Percentiles rank a stretch among this genome's conserved stretches.
Evolutionary conservation across 2,888 invertebrate genomes (phyloP).

Genomic region (Physocephala rufipes): DNA sequence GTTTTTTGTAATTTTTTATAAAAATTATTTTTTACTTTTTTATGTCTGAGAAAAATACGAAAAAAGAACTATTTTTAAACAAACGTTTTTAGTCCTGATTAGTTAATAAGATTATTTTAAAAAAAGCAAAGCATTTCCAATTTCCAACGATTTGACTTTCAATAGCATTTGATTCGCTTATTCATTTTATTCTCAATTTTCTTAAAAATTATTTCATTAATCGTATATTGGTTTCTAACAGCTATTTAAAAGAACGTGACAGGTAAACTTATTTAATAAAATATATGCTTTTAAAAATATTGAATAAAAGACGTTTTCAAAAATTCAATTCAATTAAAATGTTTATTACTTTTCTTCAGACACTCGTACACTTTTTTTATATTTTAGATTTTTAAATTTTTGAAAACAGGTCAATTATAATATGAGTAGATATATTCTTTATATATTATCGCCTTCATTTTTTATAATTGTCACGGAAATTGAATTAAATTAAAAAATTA

Average conservation of each 20-base stretch:
- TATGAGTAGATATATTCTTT: no score
- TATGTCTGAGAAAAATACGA: constrained; percentile 43
- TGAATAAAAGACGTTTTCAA: no score
- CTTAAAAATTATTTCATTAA: constrained; percentile 25
- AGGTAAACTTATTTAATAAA: constrained; percentile 40
- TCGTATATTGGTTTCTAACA: constrained; percentile 26
- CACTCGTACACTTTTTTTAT: no score
- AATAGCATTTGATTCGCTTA: neutral
- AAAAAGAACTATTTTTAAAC: constrained; percentile 37
- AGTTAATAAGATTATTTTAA: constrained; percentile 50
- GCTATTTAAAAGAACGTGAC: constrained; percentile 37
- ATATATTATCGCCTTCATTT: no score
- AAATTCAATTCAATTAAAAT: no score
- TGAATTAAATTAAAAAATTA: no score
- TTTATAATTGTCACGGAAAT: no score
- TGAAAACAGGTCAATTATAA: no score
- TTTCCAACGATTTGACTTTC: constrained; percentile 5
- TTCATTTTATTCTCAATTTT: constrained; percentile 21
- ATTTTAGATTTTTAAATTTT: no score
- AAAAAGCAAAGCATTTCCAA: constrained; percentile 29
- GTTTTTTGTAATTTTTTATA: constrained; percentile 1
- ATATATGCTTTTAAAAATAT: neutral
- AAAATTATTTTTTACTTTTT: neutral
- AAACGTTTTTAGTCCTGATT: constrained; percentile 46
- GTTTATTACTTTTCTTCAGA: no score